Base-by-base conservation (phyloP, 1,140 invertebrate species). In the Melitaea cinxia region DNA sequence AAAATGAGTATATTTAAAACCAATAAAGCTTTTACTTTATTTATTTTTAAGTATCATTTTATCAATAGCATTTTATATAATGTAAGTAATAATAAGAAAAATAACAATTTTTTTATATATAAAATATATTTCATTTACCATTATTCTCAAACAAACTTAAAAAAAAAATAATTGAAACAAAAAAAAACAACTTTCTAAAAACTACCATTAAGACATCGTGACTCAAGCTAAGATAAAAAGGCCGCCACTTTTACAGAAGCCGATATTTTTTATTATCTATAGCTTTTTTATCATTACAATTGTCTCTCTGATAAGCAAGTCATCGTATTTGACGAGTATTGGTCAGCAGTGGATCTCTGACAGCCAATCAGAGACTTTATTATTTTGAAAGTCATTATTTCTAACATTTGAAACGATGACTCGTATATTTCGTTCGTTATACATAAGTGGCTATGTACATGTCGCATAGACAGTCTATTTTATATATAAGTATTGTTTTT, bases 241-340 rank as follows among this genome's bases (percentile, higher is more conserved):
- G 50, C 70, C 62, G 80, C 80, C 77, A 84, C 80, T 83, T 83
- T 85, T 81, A 82, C 84, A 76, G 84, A 80, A 87, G 84, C 84
- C 73, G 66, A 49, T 72, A 65, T 80, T 73, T 77, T 68, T 79
- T 72, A n/a, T n/a, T n/a, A 68, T 69, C 79, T 80, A 77, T 75
- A 80, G n/a, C n/a, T 26, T 26, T 26, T 49, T 33, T 60, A 53
- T 47, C 17, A 45, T 45, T 60, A 64, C 82, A 85, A 83, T 85
- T 82, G 80, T 84, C 73, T 73, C 33, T 58, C 72, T 79, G 73
- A 60, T 67, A n/a, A n/a, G 80, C 83, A 74, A 78, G 81, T 87
- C 84, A 87, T 78, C 72, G 77, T 64, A 77, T 78, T 85, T 85
- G 84, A 87, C 80, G 82, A 55, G 75, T 65, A 87, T 87, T 87